These are phyloP conservation scores for Apodemia mormo DNA, from an alignment of 2,888 invertebrate genomes.

Conservation along the genomic window DNA sequence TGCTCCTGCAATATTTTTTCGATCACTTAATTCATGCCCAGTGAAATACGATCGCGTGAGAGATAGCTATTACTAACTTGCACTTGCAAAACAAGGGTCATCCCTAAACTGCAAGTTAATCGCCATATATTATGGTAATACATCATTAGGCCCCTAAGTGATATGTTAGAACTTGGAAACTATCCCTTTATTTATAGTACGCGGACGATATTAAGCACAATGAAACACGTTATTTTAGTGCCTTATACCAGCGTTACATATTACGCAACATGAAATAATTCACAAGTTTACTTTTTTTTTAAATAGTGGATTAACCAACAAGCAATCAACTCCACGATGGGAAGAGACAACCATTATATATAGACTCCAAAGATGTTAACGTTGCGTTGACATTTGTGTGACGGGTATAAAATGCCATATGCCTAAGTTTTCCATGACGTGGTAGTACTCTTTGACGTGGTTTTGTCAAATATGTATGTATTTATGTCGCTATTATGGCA, in stretches of 20 bases:
- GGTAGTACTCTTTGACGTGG: no score
- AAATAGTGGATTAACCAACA: no score
- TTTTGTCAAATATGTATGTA: no score
- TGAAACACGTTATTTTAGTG: not conserved
- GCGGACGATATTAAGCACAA: not conserved
- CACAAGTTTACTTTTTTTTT: no score
- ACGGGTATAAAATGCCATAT: no score
- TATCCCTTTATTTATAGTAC: constrained; percentile 11
- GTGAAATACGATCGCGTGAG: constrained; percentile 69
- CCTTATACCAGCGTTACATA: constrained; percentile 8
- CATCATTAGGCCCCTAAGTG: constrained; percentile 52
- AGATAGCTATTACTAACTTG: constrained; percentile 52
- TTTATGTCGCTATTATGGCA: no score
- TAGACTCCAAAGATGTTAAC: no score
- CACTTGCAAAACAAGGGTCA: constrained; percentile 58
- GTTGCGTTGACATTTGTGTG: no score
- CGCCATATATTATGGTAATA: constrained; percentile 58
- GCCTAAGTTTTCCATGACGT: no score
- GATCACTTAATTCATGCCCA: constrained; percentile 54
- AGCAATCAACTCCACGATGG: no score
- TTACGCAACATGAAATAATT: no score
- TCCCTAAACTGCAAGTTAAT: constrained; percentile 72
- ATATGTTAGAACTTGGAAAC: constrained; percentile 2
- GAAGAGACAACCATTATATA: no score
- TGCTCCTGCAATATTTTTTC: constrained; percentile 3